Evolutionary conservation across 2,888 invertebrate genomes (phyloP), one percentile per base, ranked within the genome.

Genomic region (Spicauda simplicius): DNA sequence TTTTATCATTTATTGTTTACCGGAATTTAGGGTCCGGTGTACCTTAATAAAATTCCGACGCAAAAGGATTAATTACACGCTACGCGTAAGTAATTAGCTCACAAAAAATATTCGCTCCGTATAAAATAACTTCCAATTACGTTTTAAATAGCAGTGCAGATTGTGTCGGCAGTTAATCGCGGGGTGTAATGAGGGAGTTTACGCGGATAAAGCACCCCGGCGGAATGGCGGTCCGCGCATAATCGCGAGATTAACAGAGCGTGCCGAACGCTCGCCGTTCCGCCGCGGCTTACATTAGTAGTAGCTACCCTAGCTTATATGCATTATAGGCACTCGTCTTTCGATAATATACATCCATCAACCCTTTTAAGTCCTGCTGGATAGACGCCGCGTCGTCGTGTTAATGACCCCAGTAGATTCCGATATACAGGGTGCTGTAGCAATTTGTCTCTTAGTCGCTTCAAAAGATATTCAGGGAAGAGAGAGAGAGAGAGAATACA

Each of bases 181-280:
- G 18, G 16, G 37, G 48, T 37, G 56, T 64, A 64, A 64, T 64
- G 57, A 58, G 57, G 25, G 64, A 54, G 52, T 33, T 57, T 41
- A 64, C 64, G 50, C 54, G 62, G 41, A 62, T 62, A 62, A 45
- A 20, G 54, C 53, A 10, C 33, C 10, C 33, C n/a, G 18, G 61
- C 37, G 19, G 48, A 50, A 56, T 33, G 56, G 45, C 48, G 63
- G 48, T 48, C 56, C 25, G 25, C 55, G 56, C 25, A 37, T 64
- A 57, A 64, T 64, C 57, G 57, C 52, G 33, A 52, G 64, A 57
- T 64, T 64, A 63, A n/a, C 30, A 33, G 63, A 45, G 56, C 56
- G 48, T 20, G 54, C 55, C n/a, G 41, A 10, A 30, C 48, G 63
- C 55, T n/a, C 18, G 8, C 11, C n/a, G 18, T 50, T 50, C 18